Evolutionary conservation across 2,113 vertebrate genomes (phyloP), one percentile per base, ranked within the genome.

Genomic region (Galeopterus variegatus): DNA sequence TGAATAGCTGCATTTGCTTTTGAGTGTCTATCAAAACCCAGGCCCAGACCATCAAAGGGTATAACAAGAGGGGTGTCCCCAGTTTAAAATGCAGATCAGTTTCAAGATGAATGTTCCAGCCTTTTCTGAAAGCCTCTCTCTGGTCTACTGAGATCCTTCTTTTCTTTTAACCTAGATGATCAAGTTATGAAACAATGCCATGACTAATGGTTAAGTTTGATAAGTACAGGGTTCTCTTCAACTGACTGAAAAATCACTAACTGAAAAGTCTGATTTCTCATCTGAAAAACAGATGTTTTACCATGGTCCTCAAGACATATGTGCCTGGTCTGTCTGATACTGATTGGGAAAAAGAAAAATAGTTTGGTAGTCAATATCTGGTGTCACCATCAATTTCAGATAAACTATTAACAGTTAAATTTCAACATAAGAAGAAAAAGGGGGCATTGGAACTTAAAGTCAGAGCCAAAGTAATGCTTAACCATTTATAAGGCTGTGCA

Each of bases 1-100:
- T 97, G 95, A 98, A 88, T 96, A 97, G 96, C 90, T 97, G 69
- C 54, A 62, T 96, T 97, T 97, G 90, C 70, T 97, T 94, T 95
- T 69, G 90, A 95, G 70, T 76, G 50, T 96, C 83, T 89, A 14
- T 93, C 67, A 92, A 96, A 95, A 80, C 54, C 48, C 24, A 93
- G 80, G 86, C n/a, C 70, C 31, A 48, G 70, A 41, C 54, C 67
- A 73, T 17, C 93, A 96, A 91, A 97, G 36, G 58, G 26, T 62
- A 13, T 73, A 75, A 11, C 14, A 64, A 92, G 79, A 86, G 28
- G 36, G 11, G 12, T 88, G 54, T 91, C 58, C 31, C 70, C 18
- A 62, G 2, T 41, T 70, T 97, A 65, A 89, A 92, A 80, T 93
- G 62, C 70, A 87, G 84, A 69, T 79, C 52, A 73, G 52, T 87